Percentiles rank a stretch among this genome's conserved stretches.
Evolutionary conservation across 2,888 invertebrate species (phyloP).

Genomic region (Phanerotoma sp.): DNA sequence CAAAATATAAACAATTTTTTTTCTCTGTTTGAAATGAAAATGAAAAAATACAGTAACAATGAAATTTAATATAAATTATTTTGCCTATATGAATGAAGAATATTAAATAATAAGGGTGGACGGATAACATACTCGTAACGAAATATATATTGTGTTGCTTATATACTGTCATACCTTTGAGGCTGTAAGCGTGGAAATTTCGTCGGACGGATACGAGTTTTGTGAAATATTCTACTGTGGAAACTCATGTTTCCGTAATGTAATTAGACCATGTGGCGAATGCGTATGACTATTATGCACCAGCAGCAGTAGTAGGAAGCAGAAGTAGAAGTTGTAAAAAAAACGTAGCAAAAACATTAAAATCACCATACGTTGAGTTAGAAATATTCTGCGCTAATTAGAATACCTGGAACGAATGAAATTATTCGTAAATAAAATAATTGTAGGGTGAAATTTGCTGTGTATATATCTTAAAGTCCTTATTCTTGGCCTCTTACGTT

Average conservation of each 20-base stretch:
- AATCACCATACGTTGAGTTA: constrained; percentile 33
- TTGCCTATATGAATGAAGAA: not conserved
- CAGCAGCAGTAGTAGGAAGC: constrained; percentile 14
- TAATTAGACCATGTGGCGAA: constrained; percentile 49
- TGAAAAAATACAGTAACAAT: too few relatives aligned
- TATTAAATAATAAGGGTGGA: not conserved
- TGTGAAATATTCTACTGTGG: constrained; percentile 36
- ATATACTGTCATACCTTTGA: not conserved
- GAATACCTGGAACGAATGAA: constrained; percentile 45
- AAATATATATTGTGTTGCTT: not conserved
- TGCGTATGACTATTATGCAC: constrained; percentile 34
- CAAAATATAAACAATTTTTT: too few relatives aligned
- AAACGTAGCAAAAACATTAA: too few relatives aligned
- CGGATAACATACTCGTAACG: too few relatives aligned
- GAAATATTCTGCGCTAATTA: constrained; percentile 51
- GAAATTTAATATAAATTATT: not conserved
- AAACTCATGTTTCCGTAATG: constrained; percentile 55
- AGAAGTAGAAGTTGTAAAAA: constrained; percentile 28
- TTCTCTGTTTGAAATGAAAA: too few relatives aligned
- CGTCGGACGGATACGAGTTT: constrained; percentile 14
- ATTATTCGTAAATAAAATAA: constrained; percentile 47
- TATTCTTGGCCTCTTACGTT: constrained; percentile 21
- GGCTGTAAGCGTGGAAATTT: constrained; percentile 12
- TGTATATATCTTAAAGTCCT: not conserved
- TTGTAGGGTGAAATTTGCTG: constrained; percentile 4